Base-by-base conservation (phyloP, 2,888 invertebrate species). In the Orgyia antiqua region DNA sequence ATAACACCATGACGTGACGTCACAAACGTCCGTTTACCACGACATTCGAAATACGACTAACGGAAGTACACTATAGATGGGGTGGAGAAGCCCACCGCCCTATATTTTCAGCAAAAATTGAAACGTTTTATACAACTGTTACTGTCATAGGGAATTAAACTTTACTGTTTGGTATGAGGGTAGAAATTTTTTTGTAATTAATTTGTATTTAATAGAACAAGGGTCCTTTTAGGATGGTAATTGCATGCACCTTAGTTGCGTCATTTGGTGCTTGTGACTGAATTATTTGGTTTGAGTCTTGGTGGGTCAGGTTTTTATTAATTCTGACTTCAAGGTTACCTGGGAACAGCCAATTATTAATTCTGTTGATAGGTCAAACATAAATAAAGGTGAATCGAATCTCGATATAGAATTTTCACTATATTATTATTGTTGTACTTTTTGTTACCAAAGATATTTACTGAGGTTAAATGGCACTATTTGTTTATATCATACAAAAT, bases 21-120 rank as follows among this genome's bases (percentile, higher is more conserved):
- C 31, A 28, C 18, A 11, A 26, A 58, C 73, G 65, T 60, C 62
- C 54, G 51, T 25, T 26, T 55, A 45, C 52, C 39, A 32, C 58
- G 56, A 44, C 45, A 52, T 58, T 57, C 56, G 52, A 46, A 60
- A 52, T 51, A 52, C 53, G 35, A 77, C 76, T 77, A 66, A 65
- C 58, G 62, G 57, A 60, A 59, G 58, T 56, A 35, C 28, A 31
- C 27, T 38, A 31, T 38, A 45, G 46, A 43, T 50, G 61, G 68
- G 68, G 67, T 68, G 58, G 58, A 50, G 56, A n/a, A 46, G 47
- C 50, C 47, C 51, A 47, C 57, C 75, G 75, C 73, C 76, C 78
- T 68, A 74, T 53, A 69, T 72, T 65, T 40, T 42, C 33, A 31
- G 37, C 34, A 35, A 26, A 41, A 51, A 50, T 42, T 44, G 33